phyloP scores from a whole-genome alignment of 2,797 vertebrate species.

The Mormyrus hasselquistii region DNA sequence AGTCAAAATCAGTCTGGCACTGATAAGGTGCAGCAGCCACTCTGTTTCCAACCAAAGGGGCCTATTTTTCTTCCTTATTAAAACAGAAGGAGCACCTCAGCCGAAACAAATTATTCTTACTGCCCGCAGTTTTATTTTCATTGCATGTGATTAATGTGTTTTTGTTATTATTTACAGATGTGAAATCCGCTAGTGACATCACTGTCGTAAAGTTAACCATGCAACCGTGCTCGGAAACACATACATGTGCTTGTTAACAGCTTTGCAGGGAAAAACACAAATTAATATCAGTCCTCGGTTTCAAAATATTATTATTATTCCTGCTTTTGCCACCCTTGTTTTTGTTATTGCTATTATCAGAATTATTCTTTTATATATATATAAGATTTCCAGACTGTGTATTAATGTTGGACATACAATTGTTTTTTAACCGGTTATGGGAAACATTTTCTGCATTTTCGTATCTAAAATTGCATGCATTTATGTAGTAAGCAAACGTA shows the following conservation, averaged over 20 bases:
- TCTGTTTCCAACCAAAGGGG: conserved; percentile 46
- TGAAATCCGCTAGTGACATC: not conserved
- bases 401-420: not conserved
- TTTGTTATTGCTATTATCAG: not conserved
- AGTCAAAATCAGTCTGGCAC: conserved; percentile 66
- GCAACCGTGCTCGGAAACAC: not conserved
- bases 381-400: not conserved
- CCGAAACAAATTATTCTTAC: conserved; percentile 38
- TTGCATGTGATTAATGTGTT: conserved; percentile 34
- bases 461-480: not conserved
- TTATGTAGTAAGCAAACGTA: not conserved
- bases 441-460: not conserved
- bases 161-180: conserved; percentile 22
- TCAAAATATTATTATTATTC: not conserved
- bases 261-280: not conserved
- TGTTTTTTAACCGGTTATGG: not conserved
- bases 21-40: conserved; percentile 64
- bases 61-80: conserved; percentile 45
- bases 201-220: not conserved
- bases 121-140: conserved; percentile 52
- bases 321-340: not conserved
- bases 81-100: conserved; percentile 31
- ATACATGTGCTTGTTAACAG: not conserved
- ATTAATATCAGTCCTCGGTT: not conserved
- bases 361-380: not conserved